These are phyloP conservation scores for Drosophila longiperda DNA, from an alignment of 2,888 invertebrate species.

Conservation along the genomic window DNA sequence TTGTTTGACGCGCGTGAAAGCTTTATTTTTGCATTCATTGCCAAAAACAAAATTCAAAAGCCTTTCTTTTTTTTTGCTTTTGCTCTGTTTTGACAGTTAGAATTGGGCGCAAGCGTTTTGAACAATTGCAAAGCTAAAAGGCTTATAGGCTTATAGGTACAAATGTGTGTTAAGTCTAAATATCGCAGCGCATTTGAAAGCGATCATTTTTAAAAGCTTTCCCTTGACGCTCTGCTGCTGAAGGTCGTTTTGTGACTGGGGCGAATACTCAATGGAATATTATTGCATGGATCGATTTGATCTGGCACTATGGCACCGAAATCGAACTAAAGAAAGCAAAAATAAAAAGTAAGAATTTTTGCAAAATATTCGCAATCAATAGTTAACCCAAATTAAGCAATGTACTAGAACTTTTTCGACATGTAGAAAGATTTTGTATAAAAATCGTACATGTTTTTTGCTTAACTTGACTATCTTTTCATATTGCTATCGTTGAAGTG, in stretches of 20 bases:
- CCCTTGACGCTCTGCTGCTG: conserved; percentile 53
- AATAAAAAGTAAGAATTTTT: conserved; percentile 12
- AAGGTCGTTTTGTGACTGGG: conserved; percentile 62
- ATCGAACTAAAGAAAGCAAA: conserved; percentile 9
- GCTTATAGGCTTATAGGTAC: conserved; percentile 64
- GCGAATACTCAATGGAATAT: conserved; percentile 28
- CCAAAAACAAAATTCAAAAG: conserved; percentile 54
- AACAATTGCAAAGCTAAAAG: conserved; percentile 78
- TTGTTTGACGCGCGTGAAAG: conserved; percentile 66
- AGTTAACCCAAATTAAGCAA: conserved; percentile 7
- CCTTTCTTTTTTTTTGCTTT: conserved; percentile 67
- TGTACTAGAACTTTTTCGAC: not conserved
- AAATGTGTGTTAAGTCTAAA: conserved; percentile 14
- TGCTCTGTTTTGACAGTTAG: conserved; percentile 67
- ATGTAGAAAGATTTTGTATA: not conserved
- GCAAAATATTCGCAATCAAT: conserved; percentile 8
- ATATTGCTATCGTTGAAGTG: not conserved
- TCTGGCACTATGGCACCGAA: conserved; percentile 29
- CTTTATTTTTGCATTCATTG: conserved; percentile 44
- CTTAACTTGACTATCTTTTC: not conserved
- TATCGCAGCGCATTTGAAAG: conserved; percentile 43
- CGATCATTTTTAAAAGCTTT: conserved; percentile 56
- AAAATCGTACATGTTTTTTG: not conserved
- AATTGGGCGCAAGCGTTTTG: conserved; percentile 67
- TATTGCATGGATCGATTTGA: conserved; percentile 50